Base-by-base conservation (phyloP, 2,797 vertebrate species). In the Pelobates cultripes region DNA sequence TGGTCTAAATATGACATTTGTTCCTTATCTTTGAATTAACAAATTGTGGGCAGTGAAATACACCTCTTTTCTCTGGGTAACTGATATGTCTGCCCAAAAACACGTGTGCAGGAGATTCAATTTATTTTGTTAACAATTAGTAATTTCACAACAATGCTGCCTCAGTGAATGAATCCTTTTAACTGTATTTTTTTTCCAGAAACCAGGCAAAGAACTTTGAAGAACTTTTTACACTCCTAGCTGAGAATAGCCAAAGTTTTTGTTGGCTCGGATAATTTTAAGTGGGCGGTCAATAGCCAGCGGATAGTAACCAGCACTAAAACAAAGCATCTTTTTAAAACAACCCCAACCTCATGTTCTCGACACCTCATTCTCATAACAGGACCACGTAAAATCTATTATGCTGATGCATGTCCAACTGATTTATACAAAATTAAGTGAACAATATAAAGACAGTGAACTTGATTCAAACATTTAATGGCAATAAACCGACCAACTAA, bases 351-450 rank as follows among this genome's bases (percentile, higher is more conserved):
- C n/a, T 15, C 51, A 14, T 70, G n/a, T 0, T 86, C 83, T 84
- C 86, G 81, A 80, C 86, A 90, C 85, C 78, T 87, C 80, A 64
- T 88, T 87, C 44, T 86, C 44, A 0, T 83, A 81, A 87, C 44
- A 87, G 47, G 4, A 28, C n/a, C 63, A 3, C 43, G 12, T n/a
- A 68, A 13, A 47, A 43, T 28, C n/a, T 68, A 45, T 40, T 41
- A 69, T 44, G 17, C 9, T 55, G 71, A 42, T 45, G 42, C 5
- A n/a, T 7, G 13, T 44, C 14, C 12, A 53, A 12, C 70, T 64
- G 41, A 57, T 43, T 44, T 44, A 10, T 51, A 51, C 47, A 51
- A 51, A 51, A 6, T 6, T 6, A 5, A 51, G 47, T 51, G 47
- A 51, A 10, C 47, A 2, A 51, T 51, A 51, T 73, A 77, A 61